Conservation (phyloP, 2,797 vertebrate genomes). For the Poecilia picta region DNA sequence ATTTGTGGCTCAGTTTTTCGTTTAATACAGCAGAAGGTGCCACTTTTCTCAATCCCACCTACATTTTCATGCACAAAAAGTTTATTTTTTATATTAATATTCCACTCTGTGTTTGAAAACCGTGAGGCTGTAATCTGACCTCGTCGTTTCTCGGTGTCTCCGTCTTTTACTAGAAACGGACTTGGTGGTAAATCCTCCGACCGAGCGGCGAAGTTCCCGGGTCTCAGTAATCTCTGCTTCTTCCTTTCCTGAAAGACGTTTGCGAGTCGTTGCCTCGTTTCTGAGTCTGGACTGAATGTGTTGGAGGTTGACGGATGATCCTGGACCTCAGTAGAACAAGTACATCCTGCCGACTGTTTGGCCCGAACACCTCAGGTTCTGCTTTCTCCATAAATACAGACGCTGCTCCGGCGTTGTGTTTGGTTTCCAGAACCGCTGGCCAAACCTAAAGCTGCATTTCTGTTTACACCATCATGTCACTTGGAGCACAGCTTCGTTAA, state of each 20-base stretch:
- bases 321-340: not conserved
- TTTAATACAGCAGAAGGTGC: not conserved
- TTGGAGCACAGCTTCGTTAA: constrained; percentile 7
- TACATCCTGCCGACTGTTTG: not conserved
- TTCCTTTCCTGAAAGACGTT: not conserved
- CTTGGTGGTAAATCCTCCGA: constrained; percentile 60
- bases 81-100: not conserved
- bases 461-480: constrained; percentile 21
- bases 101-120: not conserved
- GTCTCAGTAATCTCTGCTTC: not conserved
- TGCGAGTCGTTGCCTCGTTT: not conserved
- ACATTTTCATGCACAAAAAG: no score
- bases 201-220: not conserved
- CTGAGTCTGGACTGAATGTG: not conserved
- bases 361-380: constrained; percentile 12
- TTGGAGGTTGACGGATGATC: constrained; percentile 33
- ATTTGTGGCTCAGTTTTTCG: no score
- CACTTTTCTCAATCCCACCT: not conserved
- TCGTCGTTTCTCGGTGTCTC: constrained; percentile 25
- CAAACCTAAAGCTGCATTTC: constrained; percentile 23
- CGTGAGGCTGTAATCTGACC: constrained; percentile 31
- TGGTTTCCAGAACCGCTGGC: constrained; percentile 9
- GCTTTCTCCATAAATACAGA: constrained; percentile 18
- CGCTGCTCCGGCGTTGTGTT: constrained; percentile 4
- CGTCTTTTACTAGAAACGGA: constrained; percentile 47